phyloP scores from a whole-genome alignment of 2,888 invertebrate species.

The Pherbina coryleti region DNA sequence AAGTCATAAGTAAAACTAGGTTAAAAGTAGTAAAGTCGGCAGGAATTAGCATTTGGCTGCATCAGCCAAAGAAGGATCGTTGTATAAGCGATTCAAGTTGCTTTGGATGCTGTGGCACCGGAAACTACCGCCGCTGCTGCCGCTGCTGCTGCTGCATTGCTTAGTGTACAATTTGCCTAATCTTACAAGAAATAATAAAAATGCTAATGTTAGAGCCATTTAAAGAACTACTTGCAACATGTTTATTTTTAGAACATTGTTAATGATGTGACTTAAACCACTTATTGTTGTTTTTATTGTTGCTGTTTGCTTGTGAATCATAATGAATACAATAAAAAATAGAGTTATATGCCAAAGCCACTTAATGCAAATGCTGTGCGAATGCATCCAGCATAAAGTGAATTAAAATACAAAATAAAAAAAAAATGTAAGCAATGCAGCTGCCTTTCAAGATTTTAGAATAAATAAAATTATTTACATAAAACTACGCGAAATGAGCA shows the following conservation, averaged over 20 bases:
- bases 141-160: neutral
- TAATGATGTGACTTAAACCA: neutral
- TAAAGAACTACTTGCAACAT: conserved; percentile 4
- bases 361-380: neutral
- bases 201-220: conserved; percentile 23
- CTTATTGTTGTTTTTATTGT: neutral
- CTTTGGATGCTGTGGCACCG: neutral
- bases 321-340: neutral
- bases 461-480: neutral
- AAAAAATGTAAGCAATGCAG: neutral
- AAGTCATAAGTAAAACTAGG: conserved; percentile 8
- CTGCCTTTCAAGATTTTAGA: neutral
- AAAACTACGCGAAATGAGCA: neutral
- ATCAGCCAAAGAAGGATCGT: no score
- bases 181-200: conserved; percentile 23
- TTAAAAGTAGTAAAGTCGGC: neutral
- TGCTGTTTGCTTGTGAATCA: neutral
- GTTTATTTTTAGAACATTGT: conserved; percentile 32
- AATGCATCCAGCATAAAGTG: neutral
- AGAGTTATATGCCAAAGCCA: neutral
- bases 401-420: neutral
- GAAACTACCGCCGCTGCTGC: neutral
- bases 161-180: conserved; percentile 27
- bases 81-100: neutral
- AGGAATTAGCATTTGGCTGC: conserved; percentile 15